Evolutionary conservation across 2,888 invertebrate genomes (phyloP).

Genomic region (Cryptops parisi): DNA sequence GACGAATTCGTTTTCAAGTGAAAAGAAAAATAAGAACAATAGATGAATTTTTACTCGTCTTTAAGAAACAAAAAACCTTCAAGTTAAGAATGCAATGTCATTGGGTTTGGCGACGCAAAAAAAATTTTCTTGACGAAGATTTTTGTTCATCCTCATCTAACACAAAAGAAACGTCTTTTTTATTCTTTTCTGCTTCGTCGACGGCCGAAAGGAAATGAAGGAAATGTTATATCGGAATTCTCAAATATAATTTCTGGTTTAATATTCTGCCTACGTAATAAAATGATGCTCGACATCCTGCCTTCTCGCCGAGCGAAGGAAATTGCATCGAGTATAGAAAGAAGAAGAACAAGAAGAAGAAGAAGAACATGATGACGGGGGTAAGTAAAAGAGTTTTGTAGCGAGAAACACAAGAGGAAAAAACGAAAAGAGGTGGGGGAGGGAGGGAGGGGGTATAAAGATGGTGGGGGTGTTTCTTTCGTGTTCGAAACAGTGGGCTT

Average conservation of each 20-base stretch:
- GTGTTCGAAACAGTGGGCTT: too few species aligned
- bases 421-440: neutral
- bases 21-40: too few species aligned
- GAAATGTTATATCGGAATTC: slow-evolving; percentile 11
- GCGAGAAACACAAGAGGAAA: neutral
- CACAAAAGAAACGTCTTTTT: neutral
- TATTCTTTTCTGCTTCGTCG: neutral
- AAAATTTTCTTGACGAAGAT: too few species aligned
- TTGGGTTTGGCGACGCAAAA: too few species aligned
- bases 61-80: too few species aligned
- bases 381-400: neutral
- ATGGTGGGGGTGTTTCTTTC: too few species aligned
- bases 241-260: slow-evolving; percentile 11
- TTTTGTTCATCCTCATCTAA: too few species aligned
- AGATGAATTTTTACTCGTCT: too few species aligned
- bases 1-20: too few species aligned
- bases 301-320: neutral
- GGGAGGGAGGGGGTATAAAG: neutral
- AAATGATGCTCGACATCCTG: slow-evolving; percentile 9
- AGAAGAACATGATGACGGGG: neutral
- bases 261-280: slow-evolving; percentile 9
- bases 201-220: slow-evolving; percentile 6
- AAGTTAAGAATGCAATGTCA: too few species aligned
- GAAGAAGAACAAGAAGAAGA: neutral
- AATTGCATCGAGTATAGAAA: neutral